Evolutionary conservation across 1,140 invertebrate genomes (phyloP).

Genomic region (Anoplolepis gracilipes): DNA sequence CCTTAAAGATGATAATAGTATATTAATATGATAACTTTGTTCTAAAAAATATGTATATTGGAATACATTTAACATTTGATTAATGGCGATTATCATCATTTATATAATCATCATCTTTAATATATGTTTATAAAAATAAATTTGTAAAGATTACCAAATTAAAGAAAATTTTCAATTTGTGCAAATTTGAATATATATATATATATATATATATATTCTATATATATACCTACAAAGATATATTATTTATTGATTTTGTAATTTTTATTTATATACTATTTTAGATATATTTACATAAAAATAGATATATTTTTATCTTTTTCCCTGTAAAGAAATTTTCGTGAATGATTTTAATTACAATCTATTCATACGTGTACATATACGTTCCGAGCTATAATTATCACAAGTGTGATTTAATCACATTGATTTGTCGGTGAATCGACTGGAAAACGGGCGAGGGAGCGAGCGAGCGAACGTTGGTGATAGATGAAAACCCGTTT

Average conservation of each 20-base stretch:
- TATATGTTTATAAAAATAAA: not conserved
- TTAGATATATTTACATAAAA: not conserved
- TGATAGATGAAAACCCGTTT: slow-evolving; percentile 32
- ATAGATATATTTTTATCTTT: too few species aligned
- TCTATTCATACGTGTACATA: not conserved
- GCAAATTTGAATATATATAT: not conserved
- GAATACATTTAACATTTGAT: not conserved
- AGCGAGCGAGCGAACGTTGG: not conserved
- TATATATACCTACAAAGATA: not conserved
- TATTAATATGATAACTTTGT: not conserved
- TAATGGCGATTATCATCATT: not conserved
- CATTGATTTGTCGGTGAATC: slow-evolving; percentile 31
- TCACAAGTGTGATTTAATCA: slow-evolving; percentile 37
- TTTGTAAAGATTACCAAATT: not conserved
- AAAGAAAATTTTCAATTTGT: not conserved
- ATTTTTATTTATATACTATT: not conserved
- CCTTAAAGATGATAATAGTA: not conserved
- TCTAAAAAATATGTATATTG: slow-evolving; percentile 17
- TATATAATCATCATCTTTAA: not conserved
- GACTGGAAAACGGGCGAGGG: not conserved
- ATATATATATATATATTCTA: not conserved
- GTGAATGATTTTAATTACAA: not conserved
- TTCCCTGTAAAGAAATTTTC: too few species aligned
- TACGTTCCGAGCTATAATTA: not conserved
- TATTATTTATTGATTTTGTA: not conserved